phyloP scores from a whole-genome alignment of 2,797 vertebrate genomes.

The Tolypeutes matacus region DNA sequence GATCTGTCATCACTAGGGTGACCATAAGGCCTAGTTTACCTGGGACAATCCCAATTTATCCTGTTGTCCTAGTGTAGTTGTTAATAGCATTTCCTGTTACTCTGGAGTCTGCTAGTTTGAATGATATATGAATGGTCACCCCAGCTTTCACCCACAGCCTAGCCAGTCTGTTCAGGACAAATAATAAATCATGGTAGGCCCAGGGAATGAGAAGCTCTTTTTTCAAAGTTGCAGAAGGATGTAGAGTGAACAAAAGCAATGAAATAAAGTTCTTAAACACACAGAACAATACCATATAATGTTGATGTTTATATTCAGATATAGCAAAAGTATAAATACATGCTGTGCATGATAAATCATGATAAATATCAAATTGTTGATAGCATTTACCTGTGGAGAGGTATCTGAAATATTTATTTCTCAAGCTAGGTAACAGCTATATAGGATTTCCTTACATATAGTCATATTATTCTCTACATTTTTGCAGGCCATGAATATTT shows the following conservation, averaged over 20 bases:
- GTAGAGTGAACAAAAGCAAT: background rate
- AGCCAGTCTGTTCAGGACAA: background rate
- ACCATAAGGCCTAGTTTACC: background rate
- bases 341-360: background rate
- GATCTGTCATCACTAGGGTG: background rate
- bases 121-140: background rate
- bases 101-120: background rate
- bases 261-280: background rate
- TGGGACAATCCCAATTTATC: background rate
- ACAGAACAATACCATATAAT: background rate
- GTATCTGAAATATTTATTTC: background rate
- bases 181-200: background rate
- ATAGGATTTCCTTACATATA: background rate
- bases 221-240: background rate
- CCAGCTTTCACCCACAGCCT: background rate
- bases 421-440: background rate
- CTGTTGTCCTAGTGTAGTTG: background rate
- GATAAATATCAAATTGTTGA: background rate
- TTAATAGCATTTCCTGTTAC: background rate
- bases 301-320: background rate
- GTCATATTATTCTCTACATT: background rate
- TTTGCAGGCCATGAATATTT: background rate
- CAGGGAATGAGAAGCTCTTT: background rate
- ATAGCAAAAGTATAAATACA: background rate
- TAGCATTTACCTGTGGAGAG: background rate